Conservation (phyloP, 2,113 vertebrate species). For the Neodon shergylaensis region DNA sequence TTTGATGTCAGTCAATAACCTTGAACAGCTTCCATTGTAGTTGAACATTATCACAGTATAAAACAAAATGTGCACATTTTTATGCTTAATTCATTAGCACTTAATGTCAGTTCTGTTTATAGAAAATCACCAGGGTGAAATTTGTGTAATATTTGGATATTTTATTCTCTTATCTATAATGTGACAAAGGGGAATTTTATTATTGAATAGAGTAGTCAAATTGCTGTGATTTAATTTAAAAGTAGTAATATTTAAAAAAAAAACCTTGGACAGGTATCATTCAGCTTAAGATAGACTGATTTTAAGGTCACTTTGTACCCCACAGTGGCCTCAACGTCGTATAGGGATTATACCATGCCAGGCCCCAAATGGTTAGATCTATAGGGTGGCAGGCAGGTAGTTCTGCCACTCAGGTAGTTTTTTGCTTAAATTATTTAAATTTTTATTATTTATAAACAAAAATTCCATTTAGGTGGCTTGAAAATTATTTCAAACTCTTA, state of each 20-base stretch:
- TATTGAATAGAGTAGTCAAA: slow-evolving; percentile 18
- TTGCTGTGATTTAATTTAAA: slow-evolving; percentile 50
- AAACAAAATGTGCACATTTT: slow-evolving; percentile 42
- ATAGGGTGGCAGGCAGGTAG: neutral
- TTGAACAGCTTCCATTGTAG: slow-evolving; percentile 20
- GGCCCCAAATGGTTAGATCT: neutral
- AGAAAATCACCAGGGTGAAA: slow-evolving; percentile 39
- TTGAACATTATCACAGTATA: neutral
- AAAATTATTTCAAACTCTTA: slow-evolving; percentile 40
- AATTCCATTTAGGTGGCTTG: slow-evolving; percentile 41
- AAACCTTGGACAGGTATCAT: neutral
- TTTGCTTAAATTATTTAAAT: slow-evolving; percentile 14
- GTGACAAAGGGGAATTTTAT: slow-evolving; percentile 22
- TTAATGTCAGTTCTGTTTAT: slow-evolving; percentile 26
- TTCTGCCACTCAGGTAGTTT: neutral
- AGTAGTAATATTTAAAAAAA: slow-evolving; percentile 6
- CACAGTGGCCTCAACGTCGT: neutral
- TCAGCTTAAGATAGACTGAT: neutral
- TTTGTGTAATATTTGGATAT: slow-evolving; percentile 54
- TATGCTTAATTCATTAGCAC: slow-evolving; percentile 36
- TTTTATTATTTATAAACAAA: slow-evolving; percentile 48
- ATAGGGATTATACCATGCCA: neutral
- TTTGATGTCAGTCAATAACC: neutral
- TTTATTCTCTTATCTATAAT: neutral
- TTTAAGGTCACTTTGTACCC: neutral